phyloP scores from a whole-genome alignment of 2,888 invertebrate genomes.

The Azorinus chamasolen region DNA sequence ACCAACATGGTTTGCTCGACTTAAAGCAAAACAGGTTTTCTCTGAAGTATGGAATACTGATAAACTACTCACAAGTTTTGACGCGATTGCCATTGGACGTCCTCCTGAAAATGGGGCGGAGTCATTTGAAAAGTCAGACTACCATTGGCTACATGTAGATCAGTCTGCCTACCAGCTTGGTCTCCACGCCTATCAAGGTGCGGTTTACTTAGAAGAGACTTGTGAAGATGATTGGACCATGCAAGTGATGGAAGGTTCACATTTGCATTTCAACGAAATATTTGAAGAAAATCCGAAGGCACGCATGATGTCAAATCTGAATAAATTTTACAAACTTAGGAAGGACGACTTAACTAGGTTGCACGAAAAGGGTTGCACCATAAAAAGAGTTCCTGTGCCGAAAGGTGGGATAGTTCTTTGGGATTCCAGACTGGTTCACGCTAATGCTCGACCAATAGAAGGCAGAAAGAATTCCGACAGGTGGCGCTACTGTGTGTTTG shows the following conservation, averaged over 20 bases:
- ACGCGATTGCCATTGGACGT: constrained; percentile 80
- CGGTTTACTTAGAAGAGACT: constrained; percentile 73
- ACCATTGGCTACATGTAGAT: constrained; percentile 72
- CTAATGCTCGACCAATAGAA: constrained; percentile 67
- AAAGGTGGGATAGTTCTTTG: constrained; percentile 80
- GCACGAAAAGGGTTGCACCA: constrained; percentile 57
- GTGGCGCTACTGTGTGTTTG: constrained; percentile 75
- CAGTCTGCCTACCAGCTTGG: constrained; percentile 66
- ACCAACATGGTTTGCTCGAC: constrained; percentile 75
- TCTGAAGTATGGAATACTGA: constrained; percentile 79
- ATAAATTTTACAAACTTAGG: constrained; percentile 56
- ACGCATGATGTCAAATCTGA: constrained; percentile 8
- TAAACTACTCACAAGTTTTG: constrained; percentile 77
- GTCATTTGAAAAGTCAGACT: constrained; percentile 42
- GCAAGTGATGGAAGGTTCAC: constrained; percentile 70
- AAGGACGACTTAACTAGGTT: constrained; percentile 59
- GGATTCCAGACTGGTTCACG: constrained; percentile 79
- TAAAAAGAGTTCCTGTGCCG: constrained; percentile 69
- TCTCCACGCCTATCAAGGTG: constrained; percentile 77
- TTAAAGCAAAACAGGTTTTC: constrained; percentile 76
- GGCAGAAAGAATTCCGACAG: constrained; percentile 64
- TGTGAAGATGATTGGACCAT: constrained; percentile 70
- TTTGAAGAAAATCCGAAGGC: constrained; percentile 43
- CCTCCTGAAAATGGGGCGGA: constrained; percentile 79
- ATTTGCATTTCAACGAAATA: constrained; percentile 61